phyloP scores from a whole-genome alignment of 2,797 vertebrate genomes.

The Emys orbicularis region DNA sequence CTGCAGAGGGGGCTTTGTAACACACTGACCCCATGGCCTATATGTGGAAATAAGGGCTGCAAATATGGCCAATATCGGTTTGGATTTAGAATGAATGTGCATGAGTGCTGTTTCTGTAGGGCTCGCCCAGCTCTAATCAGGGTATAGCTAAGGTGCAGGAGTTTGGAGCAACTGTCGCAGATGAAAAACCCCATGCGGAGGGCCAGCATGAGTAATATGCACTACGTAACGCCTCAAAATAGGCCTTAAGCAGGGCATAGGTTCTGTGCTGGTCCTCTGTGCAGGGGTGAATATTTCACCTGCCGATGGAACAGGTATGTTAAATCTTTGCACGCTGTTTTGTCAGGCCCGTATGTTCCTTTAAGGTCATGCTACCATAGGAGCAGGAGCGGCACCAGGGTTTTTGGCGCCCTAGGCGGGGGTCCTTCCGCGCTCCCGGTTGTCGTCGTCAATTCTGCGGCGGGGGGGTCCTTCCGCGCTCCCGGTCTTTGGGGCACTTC shows the following conservation, averaged over 20 bases:
- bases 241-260: not conserved
- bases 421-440: too few species aligned
- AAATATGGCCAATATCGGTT: not conserved
- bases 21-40: not conserved
- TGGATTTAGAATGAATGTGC: not conserved
- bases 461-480: too few species aligned
- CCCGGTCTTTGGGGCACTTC: too few species aligned
- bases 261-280: not conserved
- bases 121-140: not conserved
- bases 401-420: too few species aligned
- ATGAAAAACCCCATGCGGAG: not conserved
- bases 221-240: not conserved
- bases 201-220: not conserved
- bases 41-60: not conserved
- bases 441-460: too few species aligned
- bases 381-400: too few species aligned
- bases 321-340: not conserved
- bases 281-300: not conserved
- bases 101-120: not conserved
- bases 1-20: not conserved
- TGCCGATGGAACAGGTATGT: not conserved
- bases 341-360: not conserved
- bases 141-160: not conserved
- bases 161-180: not conserved
- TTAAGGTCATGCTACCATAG: not conserved